Conservation (phyloP, 1,140 invertebrate genomes). For the Oppia nitens region DNA sequence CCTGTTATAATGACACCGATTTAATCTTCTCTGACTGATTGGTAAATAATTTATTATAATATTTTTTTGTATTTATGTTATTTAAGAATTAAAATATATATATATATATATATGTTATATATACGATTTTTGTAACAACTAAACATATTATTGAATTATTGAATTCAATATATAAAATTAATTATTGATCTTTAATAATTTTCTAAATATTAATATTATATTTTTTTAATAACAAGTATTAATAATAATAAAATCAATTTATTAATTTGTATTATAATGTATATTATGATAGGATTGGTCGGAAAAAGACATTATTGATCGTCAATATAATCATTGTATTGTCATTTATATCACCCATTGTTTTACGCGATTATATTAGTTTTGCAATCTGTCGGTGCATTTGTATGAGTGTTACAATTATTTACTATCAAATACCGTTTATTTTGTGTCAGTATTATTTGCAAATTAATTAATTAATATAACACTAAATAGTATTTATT, state of each 20-base stretch:
- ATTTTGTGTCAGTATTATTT: slow-evolving; percentile 17
- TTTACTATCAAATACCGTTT: slow-evolving; percentile 19
- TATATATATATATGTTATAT: too few relatives aligned
- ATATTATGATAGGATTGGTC: slow-evolving; percentile 14
- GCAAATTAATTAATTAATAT: not conserved
- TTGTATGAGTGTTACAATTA: not conserved
- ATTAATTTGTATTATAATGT: too few relatives aligned
- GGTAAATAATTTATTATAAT: slow-evolving; percentile 28
- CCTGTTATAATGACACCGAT: slow-evolving; percentile 49
- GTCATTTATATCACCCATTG: slow-evolving; percentile 14
- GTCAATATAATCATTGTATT: not conserved
- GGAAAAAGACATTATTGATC: slow-evolving; percentile 4
- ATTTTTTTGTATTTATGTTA: not conserved
- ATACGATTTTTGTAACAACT: too few relatives aligned
- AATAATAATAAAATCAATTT: too few relatives aligned
- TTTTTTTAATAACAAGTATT: too few relatives aligned
- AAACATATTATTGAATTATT: too few relatives aligned
- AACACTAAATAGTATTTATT: not conserved
- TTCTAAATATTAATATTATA: too few relatives aligned
- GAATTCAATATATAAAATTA: too few relatives aligned
- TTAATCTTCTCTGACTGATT: slow-evolving; percentile 51
- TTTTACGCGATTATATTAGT: slow-evolving; percentile 14
- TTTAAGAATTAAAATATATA: not conserved
- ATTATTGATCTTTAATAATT: too few relatives aligned
- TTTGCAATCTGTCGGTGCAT: slow-evolving; percentile 14